Evolutionary conservation across 2,797 vertebrate genomes (phyloP).

Genomic region (Staurois parvus): DNA sequence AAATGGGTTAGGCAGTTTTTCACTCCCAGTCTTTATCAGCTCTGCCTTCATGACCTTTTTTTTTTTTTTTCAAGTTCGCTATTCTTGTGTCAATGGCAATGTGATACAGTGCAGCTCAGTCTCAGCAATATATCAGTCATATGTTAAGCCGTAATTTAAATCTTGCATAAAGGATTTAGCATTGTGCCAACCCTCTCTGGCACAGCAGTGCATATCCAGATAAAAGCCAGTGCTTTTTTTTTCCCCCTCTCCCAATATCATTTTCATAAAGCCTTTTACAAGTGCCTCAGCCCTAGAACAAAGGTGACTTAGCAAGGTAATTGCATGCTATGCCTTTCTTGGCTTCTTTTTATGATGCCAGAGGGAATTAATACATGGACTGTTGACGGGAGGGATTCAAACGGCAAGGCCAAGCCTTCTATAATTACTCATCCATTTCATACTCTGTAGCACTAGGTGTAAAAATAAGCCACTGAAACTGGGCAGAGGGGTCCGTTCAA

Average conservation of each 20-base stretch:
- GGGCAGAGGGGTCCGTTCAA: slow-evolving; percentile 15
- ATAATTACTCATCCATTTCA: slow-evolving; percentile 11
- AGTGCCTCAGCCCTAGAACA: neutral
- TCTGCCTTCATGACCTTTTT: neutral
- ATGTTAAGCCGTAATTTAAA: neutral
- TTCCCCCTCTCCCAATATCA: neutral
- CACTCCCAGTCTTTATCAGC: neutral
- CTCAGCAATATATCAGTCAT: neutral
- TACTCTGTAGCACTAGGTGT: neutral
- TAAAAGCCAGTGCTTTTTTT: neutral
- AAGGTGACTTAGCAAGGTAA: slow-evolving; percentile 35
- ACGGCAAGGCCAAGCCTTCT: slow-evolving; percentile 4
- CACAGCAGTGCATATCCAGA: neutral
- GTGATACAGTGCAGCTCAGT: neutral
- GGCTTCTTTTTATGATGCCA: slow-evolving; percentile 19
- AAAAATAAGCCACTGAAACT: slow-evolving; percentile 30
- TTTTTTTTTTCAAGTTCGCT: neutral
- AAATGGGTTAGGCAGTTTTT: too few relatives aligned
- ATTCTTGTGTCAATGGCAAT: neutral
- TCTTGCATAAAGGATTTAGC: neutral
- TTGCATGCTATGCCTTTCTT: slow-evolving; percentile 38
- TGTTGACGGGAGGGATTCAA: slow-evolving; percentile 25
- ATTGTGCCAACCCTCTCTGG: neutral
- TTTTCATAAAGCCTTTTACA: neutral
- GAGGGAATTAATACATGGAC: slow-evolving; percentile 14